Evolutionary conservation across 1,140 invertebrate species (phyloP).

Genomic region (Ceratina australensis): DNA sequence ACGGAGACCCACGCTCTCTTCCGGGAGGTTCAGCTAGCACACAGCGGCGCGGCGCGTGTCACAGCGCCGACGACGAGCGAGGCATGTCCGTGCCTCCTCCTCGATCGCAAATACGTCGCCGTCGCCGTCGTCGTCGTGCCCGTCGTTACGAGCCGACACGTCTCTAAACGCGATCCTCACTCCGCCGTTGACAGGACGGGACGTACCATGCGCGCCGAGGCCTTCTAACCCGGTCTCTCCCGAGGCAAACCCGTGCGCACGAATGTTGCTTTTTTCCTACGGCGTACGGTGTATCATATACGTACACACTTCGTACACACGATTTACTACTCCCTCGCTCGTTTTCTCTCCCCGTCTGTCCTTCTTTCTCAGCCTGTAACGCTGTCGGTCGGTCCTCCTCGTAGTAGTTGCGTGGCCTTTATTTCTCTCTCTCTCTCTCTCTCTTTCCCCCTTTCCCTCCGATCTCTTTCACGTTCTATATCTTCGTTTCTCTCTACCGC

Average conservation of each 20-base stretch:
- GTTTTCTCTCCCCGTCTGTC: constrained; percentile 40
- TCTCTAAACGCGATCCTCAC: constrained; percentile 33
- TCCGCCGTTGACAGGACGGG: constrained; percentile 40
- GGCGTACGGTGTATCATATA: constrained; percentile 14
- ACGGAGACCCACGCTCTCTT: constrained; percentile 68
- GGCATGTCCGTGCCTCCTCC: constrained; percentile 53
- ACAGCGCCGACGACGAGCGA: constrained; percentile 44
- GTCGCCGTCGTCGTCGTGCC: constrained; percentile 23
- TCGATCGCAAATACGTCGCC: constrained; percentile 43
- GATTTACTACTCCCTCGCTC: constrained; percentile 42
- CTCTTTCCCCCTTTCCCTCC: constrained; percentile 12
- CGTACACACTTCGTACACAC: constrained; percentile 30
- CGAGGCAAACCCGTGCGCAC: constrained; percentile 30
- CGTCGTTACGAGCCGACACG: background rate
- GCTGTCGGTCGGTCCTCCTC: constrained; percentile 28
- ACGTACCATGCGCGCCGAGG: constrained; percentile 16
- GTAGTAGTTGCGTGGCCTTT: constrained; percentile 49
- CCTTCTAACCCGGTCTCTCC: constrained; percentile 15
- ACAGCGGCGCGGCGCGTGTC: constrained; percentile 57
- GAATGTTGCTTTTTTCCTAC: constrained; percentile 15
- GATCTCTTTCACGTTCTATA: constrained; percentile 6
- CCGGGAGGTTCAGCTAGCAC: constrained; percentile 63
- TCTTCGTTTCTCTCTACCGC: constrained; percentile 41
- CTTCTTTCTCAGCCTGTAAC: constrained; percentile 18
- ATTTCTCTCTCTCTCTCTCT: constrained; percentile 33